Evolutionary conservation across 2,113 vertebrate species (phyloP).

Genomic region (Chelonoidis abingdonii): DNA sequence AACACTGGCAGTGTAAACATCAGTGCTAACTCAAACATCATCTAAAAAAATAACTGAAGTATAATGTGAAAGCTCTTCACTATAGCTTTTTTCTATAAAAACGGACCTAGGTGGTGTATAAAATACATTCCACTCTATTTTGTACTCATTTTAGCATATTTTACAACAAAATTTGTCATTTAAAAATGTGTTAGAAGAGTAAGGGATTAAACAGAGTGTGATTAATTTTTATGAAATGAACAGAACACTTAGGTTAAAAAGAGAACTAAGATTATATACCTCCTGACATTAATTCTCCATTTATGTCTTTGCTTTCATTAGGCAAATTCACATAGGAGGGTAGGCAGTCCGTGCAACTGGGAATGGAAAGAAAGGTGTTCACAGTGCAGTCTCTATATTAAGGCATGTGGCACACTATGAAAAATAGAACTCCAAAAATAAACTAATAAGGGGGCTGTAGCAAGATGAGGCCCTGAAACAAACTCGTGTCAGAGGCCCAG

Average conservation of each 20-base stretch:
- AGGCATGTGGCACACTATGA: background rate
- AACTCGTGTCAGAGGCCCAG: no score
- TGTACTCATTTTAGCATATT: background rate
- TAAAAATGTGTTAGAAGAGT: background rate
- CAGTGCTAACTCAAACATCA: rapidly evolving
- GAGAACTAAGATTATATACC: background rate
- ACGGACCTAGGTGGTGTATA: background rate
- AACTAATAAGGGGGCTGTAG: rapidly evolving
- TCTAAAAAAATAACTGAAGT: background rate
- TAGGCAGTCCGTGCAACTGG: background rate
- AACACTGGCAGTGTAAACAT: background rate
- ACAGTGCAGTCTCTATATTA: background rate
- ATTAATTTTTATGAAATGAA: background rate
- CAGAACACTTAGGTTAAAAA: background rate
- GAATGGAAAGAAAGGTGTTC: background rate
- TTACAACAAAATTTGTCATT: background rate
- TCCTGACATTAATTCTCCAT: background rate
- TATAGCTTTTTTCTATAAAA: background rate
- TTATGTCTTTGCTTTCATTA: rapidly evolving
- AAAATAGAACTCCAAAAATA: background rate
- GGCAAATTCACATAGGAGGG: rapidly evolving
- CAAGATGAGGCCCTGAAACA: no score
- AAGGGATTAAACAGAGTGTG: background rate
- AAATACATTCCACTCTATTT: background rate
- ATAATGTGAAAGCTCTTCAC: background rate